These are phyloP conservation scores for Egretta garzetta DNA, from an alignment of 2,113 vertebrate species.

Conservation along the genomic window DNA sequence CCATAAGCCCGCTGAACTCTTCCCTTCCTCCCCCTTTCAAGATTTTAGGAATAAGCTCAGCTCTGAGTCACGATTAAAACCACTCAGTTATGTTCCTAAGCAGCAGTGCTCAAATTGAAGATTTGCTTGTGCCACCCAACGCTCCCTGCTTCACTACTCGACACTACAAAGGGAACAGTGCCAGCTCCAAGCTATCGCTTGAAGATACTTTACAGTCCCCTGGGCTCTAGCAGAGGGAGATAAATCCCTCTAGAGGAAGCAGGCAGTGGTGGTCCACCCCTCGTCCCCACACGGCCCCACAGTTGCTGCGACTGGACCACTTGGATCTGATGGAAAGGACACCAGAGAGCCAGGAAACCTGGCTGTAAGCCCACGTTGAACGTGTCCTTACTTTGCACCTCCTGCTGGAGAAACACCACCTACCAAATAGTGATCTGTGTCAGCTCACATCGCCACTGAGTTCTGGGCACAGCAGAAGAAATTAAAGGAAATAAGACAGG, in stretches of 20 bases:
- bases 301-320: not conserved
- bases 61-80: not conserved
- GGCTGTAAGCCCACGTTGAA: not conserved
- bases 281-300: not conserved
- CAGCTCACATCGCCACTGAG: not conserved
- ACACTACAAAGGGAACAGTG: not conserved
- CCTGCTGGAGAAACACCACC: not conserved
- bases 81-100: not conserved
- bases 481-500: not conserved
- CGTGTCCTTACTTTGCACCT: accelerated
- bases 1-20: not conserved
- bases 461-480: not conserved
- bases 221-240: not conserved
- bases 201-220: not conserved
- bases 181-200: not conserved
- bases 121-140: not conserved
- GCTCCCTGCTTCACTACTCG: not conserved
- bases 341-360: not conserved
- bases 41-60: not conserved
- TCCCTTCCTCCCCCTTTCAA: not conserved
- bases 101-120: not conserved
- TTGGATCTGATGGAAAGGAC: not conserved
- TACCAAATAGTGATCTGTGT: not conserved
- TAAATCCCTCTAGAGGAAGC: not conserved
- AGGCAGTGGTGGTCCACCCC: not conserved